phyloP scores from a whole-genome alignment of 2,113 vertebrate genomes.

The Microcebus tavaratra region DNA sequence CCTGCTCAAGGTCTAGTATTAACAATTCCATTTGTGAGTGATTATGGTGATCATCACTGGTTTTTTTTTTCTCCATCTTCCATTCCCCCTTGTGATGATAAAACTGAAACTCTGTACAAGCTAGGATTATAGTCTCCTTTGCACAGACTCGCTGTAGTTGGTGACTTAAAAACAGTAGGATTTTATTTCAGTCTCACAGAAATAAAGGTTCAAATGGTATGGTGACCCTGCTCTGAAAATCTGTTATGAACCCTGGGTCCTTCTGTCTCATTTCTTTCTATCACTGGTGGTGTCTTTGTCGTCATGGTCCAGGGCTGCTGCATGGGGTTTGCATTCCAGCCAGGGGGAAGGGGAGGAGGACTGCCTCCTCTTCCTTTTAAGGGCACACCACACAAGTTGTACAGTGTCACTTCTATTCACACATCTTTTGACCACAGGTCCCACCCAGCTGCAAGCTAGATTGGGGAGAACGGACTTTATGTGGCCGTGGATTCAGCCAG shows the following conservation, averaged over 20 bases:
- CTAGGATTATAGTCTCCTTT: not conserved
- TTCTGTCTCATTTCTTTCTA: not conserved
- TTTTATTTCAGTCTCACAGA: not conserved
- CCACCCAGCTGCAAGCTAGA: too few species aligned
- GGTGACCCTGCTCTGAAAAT: not conserved
- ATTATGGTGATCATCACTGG: accelerated
- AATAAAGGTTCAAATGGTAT: too few species aligned
- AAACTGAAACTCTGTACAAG: not conserved
- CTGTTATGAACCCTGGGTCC: not conserved
- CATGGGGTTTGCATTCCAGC: too few species aligned
- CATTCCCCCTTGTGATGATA: not conserved
- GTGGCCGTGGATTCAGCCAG: not conserved
- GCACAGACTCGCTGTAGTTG: accelerated
- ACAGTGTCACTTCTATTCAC: not conserved
- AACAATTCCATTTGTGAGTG: not conserved
- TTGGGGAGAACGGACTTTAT: not conserved
- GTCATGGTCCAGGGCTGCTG: accelerated
- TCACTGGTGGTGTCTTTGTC: not conserved
- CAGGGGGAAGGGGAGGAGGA: not conserved
- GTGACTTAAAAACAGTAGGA: not conserved
- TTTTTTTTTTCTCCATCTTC: not conserved
- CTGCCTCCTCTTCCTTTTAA: not conserved
- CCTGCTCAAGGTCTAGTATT: not conserved
- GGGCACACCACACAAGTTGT: not conserved
- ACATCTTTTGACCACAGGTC: not conserved